phyloP scores from a whole-genome alignment of 2,113 vertebrate genomes.

The Pionites leucogaster region DNA sequence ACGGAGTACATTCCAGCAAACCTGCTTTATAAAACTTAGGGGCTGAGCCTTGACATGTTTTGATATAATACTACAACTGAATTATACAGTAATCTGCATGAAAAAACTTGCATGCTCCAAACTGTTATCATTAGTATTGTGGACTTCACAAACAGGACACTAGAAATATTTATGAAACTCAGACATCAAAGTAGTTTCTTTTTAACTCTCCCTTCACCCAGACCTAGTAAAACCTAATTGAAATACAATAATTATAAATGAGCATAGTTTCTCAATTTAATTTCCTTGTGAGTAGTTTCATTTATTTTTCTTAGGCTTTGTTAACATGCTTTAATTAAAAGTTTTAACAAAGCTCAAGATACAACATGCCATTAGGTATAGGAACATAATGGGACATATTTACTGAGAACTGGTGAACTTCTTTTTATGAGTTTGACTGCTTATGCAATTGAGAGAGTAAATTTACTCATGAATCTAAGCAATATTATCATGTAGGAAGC shows the following conservation, averaged over 20 bases:
- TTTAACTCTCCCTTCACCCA: conserved; percentile 72
- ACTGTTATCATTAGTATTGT: conserved; percentile 44
- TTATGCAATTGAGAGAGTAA: background rate
- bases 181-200: conserved; percentile 50
- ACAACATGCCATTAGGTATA: conserved; percentile 42
- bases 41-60: background rate
- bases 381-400: background rate
- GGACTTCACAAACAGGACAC: conserved; percentile 43
- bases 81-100: conserved; percentile 12
- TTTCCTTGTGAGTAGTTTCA: conserved; percentile 76
- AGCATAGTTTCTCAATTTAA: conserved; percentile 77
- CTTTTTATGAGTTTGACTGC: background rate
- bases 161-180: conserved; percentile 74
- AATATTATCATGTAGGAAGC: background rate
- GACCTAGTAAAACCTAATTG: conserved; percentile 75
- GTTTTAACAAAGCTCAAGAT: conserved; percentile 74
- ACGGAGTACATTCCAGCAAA: background rate
- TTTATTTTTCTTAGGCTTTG: conserved; percentile 79
- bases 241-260: conserved; percentile 87
- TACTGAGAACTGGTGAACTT: background rate
- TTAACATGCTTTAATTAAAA: conserved; percentile 83
- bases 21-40: background rate
- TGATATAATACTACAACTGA: background rate
- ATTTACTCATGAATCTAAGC: background rate
- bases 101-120: background rate